Evolutionary conservation across 2,113 vertebrate genomes (phyloP).

Genomic region (Oenanthe oenanthe): DNA sequence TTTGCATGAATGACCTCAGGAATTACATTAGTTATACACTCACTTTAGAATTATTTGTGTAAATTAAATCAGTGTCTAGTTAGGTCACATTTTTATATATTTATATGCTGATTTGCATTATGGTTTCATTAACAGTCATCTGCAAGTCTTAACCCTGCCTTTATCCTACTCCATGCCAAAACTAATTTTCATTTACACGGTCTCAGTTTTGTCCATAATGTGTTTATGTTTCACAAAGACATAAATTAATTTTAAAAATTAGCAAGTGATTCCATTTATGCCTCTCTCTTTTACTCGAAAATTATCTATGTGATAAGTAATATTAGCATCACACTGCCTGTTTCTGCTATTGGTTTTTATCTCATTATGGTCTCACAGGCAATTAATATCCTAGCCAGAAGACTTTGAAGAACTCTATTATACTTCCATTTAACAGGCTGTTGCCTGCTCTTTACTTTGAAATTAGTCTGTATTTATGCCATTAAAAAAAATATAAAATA

Average conservation of each 20-base stretch:
- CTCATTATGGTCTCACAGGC: background rate
- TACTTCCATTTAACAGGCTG: background rate
- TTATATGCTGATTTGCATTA: background rate
- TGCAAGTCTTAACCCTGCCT: background rate
- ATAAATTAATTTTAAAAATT: background rate
- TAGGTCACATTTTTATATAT: background rate
- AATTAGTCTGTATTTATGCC: background rate
- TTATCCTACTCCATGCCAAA: background rate
- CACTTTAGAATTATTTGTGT: background rate
- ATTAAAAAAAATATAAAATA: too few relatives aligned
- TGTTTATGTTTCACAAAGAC: background rate
- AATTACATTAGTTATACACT: background rate
- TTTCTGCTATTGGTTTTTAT: background rate
- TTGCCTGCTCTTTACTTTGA: background rate
- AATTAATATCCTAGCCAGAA: background rate
- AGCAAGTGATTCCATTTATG: background rate
- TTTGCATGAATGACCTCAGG: background rate
- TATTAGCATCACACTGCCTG: background rate
- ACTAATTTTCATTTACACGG: background rate
- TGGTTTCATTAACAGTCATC: background rate
- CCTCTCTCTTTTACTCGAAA: background rate
- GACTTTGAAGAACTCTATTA: background rate
- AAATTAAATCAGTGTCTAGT: background rate
- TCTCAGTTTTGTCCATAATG: background rate
- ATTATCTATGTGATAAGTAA: background rate